Evolutionary conservation across 2,888 invertebrate genomes (phyloP).

Genomic region (Sesia bembeciformis): DNA sequence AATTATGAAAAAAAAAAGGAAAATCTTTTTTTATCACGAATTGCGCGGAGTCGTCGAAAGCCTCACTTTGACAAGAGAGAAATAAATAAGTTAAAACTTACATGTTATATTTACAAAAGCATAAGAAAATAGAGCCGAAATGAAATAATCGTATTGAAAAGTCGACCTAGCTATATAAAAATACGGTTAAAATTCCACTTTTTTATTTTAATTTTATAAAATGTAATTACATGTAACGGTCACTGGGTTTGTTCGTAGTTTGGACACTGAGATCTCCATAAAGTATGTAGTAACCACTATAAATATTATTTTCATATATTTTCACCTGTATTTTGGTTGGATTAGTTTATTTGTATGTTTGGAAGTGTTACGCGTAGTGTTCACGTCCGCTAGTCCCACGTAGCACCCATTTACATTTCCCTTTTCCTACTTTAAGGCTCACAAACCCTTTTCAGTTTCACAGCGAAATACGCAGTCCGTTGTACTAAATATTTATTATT

Average conservation of each 20-base stretch:
- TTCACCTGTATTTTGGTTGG: constrained; percentile 27
- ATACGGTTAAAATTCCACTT: constrained; percentile 57
- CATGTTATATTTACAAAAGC: constrained; percentile 68
- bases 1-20: too few relatives aligned
- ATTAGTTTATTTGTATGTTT: constrained; percentile 10
- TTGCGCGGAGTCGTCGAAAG: constrained; percentile 21
- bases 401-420: constrained; percentile 49
- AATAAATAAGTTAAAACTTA: constrained; percentile 70
- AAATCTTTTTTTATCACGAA: not conserved
- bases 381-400: constrained; percentile 29
- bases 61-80: constrained; percentile 30
- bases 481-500: constrained; percentile 6
- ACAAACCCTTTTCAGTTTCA: constrained; percentile 33
- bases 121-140: constrained; percentile 58
- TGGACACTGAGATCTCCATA: constrained; percentile 60
- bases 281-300: constrained; percentile 12
- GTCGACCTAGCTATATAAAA: constrained; percentile 65
- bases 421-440: constrained; percentile 34
- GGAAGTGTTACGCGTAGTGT: constrained; percentile 2
- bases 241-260: constrained; percentile 66
- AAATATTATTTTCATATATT: constrained; percentile 22
- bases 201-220: constrained; percentile 31
- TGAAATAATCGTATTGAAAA: constrained; percentile 45
- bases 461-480: constrained; percentile 27
- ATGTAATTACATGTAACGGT: constrained; percentile 62